Evolutionary conservation across 2,797 vertebrate species (phyloP).

Genomic region (Takifugu ocellatus): DNA sequence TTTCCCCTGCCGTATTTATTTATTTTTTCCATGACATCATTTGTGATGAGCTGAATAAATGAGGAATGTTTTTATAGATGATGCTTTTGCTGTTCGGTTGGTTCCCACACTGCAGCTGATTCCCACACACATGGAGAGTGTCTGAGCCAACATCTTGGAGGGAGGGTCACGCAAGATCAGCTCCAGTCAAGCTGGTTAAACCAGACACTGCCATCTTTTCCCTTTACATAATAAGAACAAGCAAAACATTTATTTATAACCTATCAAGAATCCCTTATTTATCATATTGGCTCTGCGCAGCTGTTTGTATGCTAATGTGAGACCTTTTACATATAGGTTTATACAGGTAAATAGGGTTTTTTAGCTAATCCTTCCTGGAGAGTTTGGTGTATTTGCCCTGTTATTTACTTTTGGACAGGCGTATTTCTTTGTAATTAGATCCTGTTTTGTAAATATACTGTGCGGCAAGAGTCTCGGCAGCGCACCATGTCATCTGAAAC

Average conservation of each 20-base stretch:
- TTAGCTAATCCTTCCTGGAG: too few species aligned
- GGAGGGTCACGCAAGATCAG: background rate
- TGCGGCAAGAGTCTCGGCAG: too few species aligned
- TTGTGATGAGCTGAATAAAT: slow-evolving; percentile 35
- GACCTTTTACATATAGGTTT: too few species aligned
- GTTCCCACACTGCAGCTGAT: background rate
- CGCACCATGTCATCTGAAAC: too few species aligned
- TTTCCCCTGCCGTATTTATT: slow-evolving; percentile 23
- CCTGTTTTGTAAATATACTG: too few species aligned
- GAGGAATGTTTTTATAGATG: slow-evolving; percentile 31
- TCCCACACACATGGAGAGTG: too few species aligned
- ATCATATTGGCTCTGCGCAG: background rate
- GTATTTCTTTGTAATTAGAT: too few species aligned
- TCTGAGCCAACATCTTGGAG: too few species aligned
- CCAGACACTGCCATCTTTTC: slow-evolving; percentile 12
- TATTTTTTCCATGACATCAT: background rate
- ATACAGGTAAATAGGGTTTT: too few species aligned
- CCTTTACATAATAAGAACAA: slow-evolving; percentile 27
- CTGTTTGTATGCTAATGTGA: too few species aligned
- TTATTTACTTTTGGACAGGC: too few species aligned
- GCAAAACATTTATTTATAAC: background rate
- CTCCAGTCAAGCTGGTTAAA: slow-evolving; percentile 12
- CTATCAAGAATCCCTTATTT: slow-evolving; percentile 3
- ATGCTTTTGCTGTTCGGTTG: background rate
- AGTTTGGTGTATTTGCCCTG: too few species aligned